phyloP scores from a whole-genome alignment of 2,113 vertebrate species.

The Zeus faber region DNA sequence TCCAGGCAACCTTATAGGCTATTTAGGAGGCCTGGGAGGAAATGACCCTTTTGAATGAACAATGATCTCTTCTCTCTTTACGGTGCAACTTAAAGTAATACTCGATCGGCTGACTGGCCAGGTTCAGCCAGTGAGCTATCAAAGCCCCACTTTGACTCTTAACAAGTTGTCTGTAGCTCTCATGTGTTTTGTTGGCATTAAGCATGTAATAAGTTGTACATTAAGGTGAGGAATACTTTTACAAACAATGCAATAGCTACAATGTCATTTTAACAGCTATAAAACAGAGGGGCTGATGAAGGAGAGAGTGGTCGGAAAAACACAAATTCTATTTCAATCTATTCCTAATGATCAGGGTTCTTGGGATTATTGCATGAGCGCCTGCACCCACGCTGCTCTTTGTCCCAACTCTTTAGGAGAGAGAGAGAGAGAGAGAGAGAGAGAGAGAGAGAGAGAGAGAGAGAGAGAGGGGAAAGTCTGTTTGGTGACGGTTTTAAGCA shows the following conservation, averaged over 20 bases:
- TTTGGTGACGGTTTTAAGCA: constrained; percentile 33
- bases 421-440: neutral
- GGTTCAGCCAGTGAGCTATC: neutral
- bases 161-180: too few species aligned
- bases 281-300: too few species aligned
- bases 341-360: too few species aligned
- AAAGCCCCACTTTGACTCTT: too few species aligned
- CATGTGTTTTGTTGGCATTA: neutral
- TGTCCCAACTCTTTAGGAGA: neutral
- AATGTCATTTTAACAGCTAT: too few species aligned
- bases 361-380: too few species aligned
- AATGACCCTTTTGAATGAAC: neutral
- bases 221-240: too few species aligned
- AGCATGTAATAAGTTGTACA: too few species aligned
- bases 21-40: neutral
- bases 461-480: neutral
- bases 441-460: neutral
- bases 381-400: too few species aligned
- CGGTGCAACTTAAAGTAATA: neutral
- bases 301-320: too few species aligned
- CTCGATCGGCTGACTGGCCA: neutral
- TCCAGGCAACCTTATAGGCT: neutral
- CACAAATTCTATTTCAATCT: too few species aligned
- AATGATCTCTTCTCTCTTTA: neutral
- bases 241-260: too few species aligned